These are phyloP conservation scores for Smittia aterrima DNA, from an alignment of 2,888 invertebrate species.

Conservation along the genomic window DNA sequence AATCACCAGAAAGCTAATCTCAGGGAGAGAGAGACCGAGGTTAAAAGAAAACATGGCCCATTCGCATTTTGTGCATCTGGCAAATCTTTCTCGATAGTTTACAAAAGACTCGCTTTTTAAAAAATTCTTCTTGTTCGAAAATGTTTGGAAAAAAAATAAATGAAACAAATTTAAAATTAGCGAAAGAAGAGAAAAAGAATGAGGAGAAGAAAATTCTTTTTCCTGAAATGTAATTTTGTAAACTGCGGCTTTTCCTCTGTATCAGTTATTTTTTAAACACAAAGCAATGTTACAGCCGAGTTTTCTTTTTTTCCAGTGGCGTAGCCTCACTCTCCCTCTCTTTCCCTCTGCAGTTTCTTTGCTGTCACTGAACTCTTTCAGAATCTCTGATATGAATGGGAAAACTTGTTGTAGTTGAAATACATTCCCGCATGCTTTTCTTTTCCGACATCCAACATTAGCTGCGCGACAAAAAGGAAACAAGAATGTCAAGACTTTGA, in stretches of 20 bases:
- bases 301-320: not conserved
- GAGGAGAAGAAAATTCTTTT: not conserved
- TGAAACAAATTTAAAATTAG: not conserved
- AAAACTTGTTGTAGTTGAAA: not conserved
- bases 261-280: not conserved
- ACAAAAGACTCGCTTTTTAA: constrained; percentile 22
- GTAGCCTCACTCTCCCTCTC: too few species aligned
- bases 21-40: not conserved
- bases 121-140: constrained; percentile 6
- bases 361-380: too few species aligned
- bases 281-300: not conserved
- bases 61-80: constrained; percentile 32
- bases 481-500: not conserved
- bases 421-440: not conserved
- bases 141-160: constrained; percentile 9
- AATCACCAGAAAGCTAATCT: too few species aligned
- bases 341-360: too few species aligned
- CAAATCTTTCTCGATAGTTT: constrained; percentile 37
- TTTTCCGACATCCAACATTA: not conserved
- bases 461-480: not conserved
- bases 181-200: not conserved
- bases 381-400: too few species aligned
- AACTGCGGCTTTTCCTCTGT: constrained; percentile 11
- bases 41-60: not conserved
- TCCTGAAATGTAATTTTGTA: not conserved